Percentiles rank a stretch among this genome's conserved stretches.
Evolutionary conservation across 1,140 invertebrate genomes (phyloP).

Genomic region (Drosophila navojoa): DNA sequence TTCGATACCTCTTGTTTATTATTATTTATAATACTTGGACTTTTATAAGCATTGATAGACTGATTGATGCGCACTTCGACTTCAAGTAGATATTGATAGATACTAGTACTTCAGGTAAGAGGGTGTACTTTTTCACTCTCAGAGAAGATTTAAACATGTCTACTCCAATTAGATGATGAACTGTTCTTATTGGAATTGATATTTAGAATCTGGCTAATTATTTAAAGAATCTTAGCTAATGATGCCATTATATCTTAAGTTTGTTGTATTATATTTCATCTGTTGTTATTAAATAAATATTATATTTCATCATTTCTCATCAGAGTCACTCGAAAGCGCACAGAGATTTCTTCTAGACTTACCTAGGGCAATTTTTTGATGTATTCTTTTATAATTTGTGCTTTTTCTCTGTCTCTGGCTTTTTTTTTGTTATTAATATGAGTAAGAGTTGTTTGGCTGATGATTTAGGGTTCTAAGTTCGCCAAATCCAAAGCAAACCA

Average conservation of each 20-base stretch:
- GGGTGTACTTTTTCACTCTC: too few species aligned
- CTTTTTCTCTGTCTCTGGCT: conserved; percentile 20
- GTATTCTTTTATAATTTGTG: conserved; percentile 41
- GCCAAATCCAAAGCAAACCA: conserved; percentile 71
- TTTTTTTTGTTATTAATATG: conserved; percentile 69
- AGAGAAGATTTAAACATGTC: too few species aligned
- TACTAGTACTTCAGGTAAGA: not conserved
- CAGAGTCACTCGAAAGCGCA: conserved; percentile 21
- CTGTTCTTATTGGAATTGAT: too few species aligned
- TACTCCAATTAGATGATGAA: too few species aligned
- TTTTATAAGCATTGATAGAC: not conserved
- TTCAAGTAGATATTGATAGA: not conserved
- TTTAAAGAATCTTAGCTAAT: too few species aligned
- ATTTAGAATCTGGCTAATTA: too few species aligned
- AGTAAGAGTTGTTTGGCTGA: conserved; percentile 67
- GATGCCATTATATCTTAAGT: not conserved
- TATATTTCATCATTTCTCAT: not conserved
- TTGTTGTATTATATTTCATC: too few species aligned
- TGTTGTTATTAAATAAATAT: too few species aligned
- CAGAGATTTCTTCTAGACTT: conserved; percentile 24
- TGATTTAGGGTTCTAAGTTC: conserved; percentile 75
- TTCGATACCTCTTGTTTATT: not conserved
- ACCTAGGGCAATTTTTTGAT: conserved; percentile 37
- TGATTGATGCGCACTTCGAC: not conserved
- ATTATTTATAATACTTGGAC: not conserved